phyloP scores from a whole-genome alignment of 2,113 vertebrate species.

The Malurus melanocephalus region DNA sequence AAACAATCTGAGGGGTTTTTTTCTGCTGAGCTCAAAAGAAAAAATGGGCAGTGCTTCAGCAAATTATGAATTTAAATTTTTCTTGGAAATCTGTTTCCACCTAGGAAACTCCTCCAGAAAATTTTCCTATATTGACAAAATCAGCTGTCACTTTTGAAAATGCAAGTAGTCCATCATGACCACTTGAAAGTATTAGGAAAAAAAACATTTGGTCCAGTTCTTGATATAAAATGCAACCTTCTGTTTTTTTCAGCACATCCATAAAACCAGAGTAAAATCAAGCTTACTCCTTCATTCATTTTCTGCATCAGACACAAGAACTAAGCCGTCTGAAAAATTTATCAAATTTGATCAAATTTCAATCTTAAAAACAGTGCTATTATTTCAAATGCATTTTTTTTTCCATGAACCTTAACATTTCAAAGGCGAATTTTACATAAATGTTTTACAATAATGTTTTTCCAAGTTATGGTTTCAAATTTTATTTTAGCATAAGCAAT shows the following conservation, averaged over 20 bases:
- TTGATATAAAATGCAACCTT: neutral
- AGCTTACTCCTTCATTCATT: neutral
- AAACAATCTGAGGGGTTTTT: neutral
- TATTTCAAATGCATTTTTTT: neutral
- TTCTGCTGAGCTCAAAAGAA: neutral
- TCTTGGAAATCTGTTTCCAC: neutral
- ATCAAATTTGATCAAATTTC: neutral
- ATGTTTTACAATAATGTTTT: neutral
- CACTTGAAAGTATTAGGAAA: neutral
- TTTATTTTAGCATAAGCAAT: neutral
- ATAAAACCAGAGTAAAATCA: neutral
- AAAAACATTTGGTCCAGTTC: neutral
- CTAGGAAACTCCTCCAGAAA: neutral
- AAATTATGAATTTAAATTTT: neutral
- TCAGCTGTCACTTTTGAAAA: neutral
- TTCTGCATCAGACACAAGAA: neutral
- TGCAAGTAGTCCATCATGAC: neutral
- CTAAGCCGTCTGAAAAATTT: neutral
- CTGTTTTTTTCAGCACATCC: neutral
- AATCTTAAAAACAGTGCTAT: neutral
- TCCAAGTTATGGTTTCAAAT: neutral
- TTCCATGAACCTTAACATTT: neutral
- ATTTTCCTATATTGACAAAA: neutral
- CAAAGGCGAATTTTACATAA: neutral
- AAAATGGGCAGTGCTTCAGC: neutral